phyloP scores from a whole-genome alignment of 1,140 invertebrate genomes.

The Trissolcus basalis region DNA sequence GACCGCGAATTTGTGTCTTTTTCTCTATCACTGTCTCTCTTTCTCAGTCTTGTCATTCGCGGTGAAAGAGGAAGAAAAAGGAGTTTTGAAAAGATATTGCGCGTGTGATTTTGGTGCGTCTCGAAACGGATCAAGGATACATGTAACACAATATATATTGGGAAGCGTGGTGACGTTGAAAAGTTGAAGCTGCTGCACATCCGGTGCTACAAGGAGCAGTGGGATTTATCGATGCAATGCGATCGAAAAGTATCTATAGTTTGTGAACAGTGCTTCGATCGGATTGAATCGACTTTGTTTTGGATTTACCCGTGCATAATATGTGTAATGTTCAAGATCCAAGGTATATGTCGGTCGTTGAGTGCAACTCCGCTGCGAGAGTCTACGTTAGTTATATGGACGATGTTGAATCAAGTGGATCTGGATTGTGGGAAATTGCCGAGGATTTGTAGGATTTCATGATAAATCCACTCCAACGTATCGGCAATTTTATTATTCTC shows the following conservation, averaged over 20 bases:
- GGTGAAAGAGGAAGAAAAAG: conserved; percentile 8
- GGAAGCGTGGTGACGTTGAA: conserved; percentile 56
- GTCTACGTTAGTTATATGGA: not conserved
- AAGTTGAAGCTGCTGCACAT: conserved; percentile 56
- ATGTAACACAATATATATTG: conserved; percentile 56
- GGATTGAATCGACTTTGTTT: conserved; percentile 31
- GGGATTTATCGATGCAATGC: conserved; percentile 52
- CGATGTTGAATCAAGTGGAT: conserved; percentile 17
- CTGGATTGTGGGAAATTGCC: conserved; percentile 15
- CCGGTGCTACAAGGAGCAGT: conserved; percentile 49
- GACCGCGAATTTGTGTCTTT: conserved; percentile 19
- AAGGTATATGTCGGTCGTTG: conserved; percentile 17
- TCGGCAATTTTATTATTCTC: not conserved
- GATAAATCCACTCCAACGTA: no score
- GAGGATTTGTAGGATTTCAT: conserved; percentile 18
- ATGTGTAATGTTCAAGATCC: conserved; percentile 30
- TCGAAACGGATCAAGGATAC: conserved; percentile 54
- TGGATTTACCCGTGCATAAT: conserved; percentile 42
- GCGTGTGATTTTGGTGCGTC: conserved; percentile 16
- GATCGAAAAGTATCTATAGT: conserved; percentile 45
- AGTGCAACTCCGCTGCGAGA: not conserved
- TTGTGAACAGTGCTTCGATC: conserved; percentile 37
- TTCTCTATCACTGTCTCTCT: not conserved
- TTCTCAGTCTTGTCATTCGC: not conserved
- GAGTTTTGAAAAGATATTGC: conserved; percentile 24